Evolutionary conservation across 2,888 invertebrate genomes (phyloP).

Genomic region (Ichneumoninae sp.): DNA sequence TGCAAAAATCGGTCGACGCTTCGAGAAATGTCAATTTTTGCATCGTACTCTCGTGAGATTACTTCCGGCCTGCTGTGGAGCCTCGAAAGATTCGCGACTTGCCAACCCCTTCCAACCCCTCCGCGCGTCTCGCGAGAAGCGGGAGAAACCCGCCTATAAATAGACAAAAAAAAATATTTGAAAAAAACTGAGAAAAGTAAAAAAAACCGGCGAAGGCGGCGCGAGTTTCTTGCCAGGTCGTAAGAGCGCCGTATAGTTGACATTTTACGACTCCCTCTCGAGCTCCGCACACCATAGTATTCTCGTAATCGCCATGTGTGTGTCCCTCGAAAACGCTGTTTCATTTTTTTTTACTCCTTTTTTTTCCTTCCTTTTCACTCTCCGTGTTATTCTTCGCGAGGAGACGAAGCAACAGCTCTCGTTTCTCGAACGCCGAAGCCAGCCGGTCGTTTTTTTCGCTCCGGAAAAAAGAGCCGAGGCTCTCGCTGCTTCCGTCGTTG

Average conservation of each 20-base stretch:
- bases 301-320: conserved; percentile 79
- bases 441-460: conserved; percentile 63
- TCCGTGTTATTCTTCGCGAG: conserved; percentile 45
- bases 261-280: conserved; percentile 75
- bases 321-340: conserved; percentile 55
- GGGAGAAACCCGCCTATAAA: conserved; percentile 37
- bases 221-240: conserved; percentile 63
- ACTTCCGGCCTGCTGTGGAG: neutral
- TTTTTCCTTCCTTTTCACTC: conserved; percentile 62
- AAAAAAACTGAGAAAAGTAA: conserved; percentile 21
- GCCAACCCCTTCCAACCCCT: conserved; percentile 21
- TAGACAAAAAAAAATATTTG: conserved; percentile 43
- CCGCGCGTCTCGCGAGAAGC: neutral
- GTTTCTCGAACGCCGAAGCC: conserved; percentile 57
- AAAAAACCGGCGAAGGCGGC: conserved; percentile 46
- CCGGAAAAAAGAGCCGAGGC: conserved; percentile 42
- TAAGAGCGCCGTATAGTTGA: conserved; percentile 74
- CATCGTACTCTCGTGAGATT: neutral
- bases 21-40: neutral
- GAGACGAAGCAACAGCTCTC: conserved; percentile 49
- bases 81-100: neutral
- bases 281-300: conserved; percentile 68
- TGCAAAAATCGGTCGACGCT: conserved; percentile 1
- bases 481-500: conserved; percentile 49
- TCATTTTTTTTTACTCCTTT: conserved; percentile 50